Base-by-base conservation (phyloP, 2,113 vertebrate genomes). In the Peucedramus taeniatus region DNA sequence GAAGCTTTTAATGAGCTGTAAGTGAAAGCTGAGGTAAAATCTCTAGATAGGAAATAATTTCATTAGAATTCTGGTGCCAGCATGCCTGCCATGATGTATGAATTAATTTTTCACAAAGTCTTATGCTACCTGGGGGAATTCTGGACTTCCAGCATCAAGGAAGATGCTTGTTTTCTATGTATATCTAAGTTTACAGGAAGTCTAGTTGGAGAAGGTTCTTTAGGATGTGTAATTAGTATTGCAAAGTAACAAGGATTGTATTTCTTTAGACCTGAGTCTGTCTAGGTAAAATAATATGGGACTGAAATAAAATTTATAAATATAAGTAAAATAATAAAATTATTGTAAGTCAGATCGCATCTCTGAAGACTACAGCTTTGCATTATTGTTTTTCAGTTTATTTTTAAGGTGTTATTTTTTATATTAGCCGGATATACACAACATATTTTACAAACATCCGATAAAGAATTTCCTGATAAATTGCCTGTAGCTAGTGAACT, bases 1-100 rank as follows among this genome's bases (percentile, higher is more conserved):
- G 78, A 93, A 66, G 72, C 74, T 91, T 94, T 91, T 94, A 76
- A 91, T 95, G 76, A 97, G 54, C 72, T 80, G 22, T 81, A 93
- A 93, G 44, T 86, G 74, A 95, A 96, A 95, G 78, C 77, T 70
- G 71, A 53, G 31, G 37, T 87, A 77, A 91, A 93, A 82, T 68
- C 28, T 79, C 49, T 68, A 91, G 39, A 47, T 90, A 51, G 71
- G 65, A 96, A 91, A 83, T 86, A 87, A 84, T 88, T 93, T 88
- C 7, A 69, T 95, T 83, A 91, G 87, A 81, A 65, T 92, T 84
- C 51, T 87, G 88, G 81, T 96, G 76, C 81, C 92, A 89, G 54
- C 71, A 44, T 95, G 72, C 80, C 74, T 95, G 28, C 70, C 77
- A 57, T 83, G 42, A 64, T 87, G 28, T 74, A 70, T n/a, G 50